A percentile compares a stretch with the other conserved stretches of the same genome.
Evolutionary conservation across 1,140 invertebrate genomes (phyloP).

Genomic region (Scaptomyza graminum): DNA sequence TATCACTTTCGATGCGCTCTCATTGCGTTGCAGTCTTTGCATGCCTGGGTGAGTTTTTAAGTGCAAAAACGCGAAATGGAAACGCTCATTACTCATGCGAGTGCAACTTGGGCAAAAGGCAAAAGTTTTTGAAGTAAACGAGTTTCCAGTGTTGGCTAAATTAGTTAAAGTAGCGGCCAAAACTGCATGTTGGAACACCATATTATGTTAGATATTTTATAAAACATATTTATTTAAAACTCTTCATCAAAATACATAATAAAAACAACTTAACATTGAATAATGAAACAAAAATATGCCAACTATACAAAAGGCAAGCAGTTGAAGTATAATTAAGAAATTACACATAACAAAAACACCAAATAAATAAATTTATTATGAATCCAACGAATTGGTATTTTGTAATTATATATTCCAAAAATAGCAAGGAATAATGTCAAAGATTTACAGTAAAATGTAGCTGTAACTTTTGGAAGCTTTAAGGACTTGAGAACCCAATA

Average conservation of each 20-base stretch:
- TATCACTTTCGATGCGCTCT: constrained; percentile 1
- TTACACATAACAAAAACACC: too few relatives aligned
- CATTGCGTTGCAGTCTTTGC: constrained; percentile 4
- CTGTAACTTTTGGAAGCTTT: not conserved
- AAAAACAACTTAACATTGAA: too few relatives aligned
- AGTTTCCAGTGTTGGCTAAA: constrained; percentile 18
- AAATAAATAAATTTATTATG: too few relatives aligned
- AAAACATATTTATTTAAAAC: not conserved
- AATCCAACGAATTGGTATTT: too few relatives aligned
- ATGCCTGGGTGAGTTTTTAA: constrained; percentile 43
- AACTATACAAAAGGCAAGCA: too few relatives aligned
- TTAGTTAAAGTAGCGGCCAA: not conserved
- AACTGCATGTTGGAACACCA: constrained; percentile 1
- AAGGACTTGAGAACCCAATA: not conserved
- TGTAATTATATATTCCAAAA: too few relatives aligned
- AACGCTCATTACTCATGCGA: constrained; percentile 54
- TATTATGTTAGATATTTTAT: not conserved
- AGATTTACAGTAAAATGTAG: too few relatives aligned
- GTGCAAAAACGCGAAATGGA: constrained; percentile 48
- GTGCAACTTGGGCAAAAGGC: constrained; percentile 28
- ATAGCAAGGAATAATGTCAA: too few relatives aligned
- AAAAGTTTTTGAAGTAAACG: constrained; percentile 47
- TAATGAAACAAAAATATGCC: too few relatives aligned
- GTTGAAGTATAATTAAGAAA: too few relatives aligned
- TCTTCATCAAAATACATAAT: not conserved